These are phyloP conservation scores for Anoura caudifer DNA, from an alignment of 2,113 vertebrate species.

Conservation along the genomic window DNA sequence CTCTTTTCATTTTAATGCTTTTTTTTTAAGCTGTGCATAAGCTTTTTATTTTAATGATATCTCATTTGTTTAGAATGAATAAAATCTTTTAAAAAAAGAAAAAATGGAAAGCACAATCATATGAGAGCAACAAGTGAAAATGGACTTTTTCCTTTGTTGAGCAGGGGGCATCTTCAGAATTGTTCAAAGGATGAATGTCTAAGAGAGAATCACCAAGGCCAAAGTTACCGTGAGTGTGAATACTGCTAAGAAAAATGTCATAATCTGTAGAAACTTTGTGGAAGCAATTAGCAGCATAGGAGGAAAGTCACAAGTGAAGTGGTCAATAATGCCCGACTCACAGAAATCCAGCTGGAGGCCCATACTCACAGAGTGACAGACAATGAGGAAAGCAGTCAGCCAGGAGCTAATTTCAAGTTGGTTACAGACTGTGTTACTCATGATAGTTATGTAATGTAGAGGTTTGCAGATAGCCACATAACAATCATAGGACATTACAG, in stretches of 20 bases:
- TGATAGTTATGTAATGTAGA: conserved; percentile 31
- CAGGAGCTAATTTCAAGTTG: background rate
- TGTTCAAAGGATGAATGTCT: conserved; percentile 38
- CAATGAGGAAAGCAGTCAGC: conserved; percentile 37
- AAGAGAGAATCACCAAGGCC: conserved; percentile 40
- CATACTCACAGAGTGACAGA: background rate
- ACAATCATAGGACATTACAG: conserved; percentile 26
- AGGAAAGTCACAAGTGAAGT: conserved; percentile 46
- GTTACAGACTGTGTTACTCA: background rate
- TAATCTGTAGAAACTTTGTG: background rate
- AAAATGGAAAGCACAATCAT: background rate
- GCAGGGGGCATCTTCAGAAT: conserved; percentile 32
- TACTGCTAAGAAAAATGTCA: conserved; percentile 14
- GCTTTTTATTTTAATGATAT: too few relatives aligned
- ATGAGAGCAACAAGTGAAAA: conserved; percentile 46
- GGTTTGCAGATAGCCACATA: conserved; percentile 50
- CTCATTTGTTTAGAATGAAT: too few relatives aligned
- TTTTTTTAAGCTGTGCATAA: too few relatives aligned
- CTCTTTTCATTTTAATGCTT: too few relatives aligned
- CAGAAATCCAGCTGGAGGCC: conserved; percentile 28
- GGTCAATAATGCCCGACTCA: background rate
- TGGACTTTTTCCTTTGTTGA: conserved; percentile 32
- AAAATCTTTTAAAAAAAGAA: too few relatives aligned
- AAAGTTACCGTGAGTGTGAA: conserved; percentile 45
- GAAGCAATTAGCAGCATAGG: conserved; percentile 31